A percentile compares a stretch with the other conserved stretches of the same genome.
phyloP scores from a whole-genome alignment of 2,888 invertebrate genomes.

The Limnephilus rhombicus region DNA sequence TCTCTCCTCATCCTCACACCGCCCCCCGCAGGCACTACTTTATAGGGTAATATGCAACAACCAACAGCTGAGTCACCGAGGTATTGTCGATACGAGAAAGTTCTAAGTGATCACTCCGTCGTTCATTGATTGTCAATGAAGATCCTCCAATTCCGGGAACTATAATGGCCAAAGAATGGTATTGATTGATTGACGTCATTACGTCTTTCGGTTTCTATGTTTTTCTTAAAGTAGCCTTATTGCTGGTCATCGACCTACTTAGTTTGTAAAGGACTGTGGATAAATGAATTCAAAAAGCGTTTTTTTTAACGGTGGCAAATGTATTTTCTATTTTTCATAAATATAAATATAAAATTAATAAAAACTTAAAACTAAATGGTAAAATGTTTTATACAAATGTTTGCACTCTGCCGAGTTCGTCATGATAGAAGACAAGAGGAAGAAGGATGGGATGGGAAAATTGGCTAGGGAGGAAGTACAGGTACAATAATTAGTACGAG shows the following conservation, averaged over 20 bases:
- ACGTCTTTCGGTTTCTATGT: not conserved
- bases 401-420: slow-evolving; percentile 54
- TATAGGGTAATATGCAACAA: slow-evolving; percentile 10
- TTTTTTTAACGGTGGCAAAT: slow-evolving; percentile 69
- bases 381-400: slow-evolving; percentile 67
- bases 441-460: slow-evolving; percentile 22
- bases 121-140: not conserved
- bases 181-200: not conserved
- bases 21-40: not conserved
- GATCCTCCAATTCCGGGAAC: not conserved
- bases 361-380: slow-evolving; percentile 72
- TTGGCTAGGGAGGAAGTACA: slow-evolving; percentile 40
- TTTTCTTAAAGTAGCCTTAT: not conserved
- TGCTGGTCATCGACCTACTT: not conserved
- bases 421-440: slow-evolving; percentile 63
- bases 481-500: not conserved
- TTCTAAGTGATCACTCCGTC: not conserved
- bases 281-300: not conserved
- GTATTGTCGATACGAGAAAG: slow-evolving; percentile 14
- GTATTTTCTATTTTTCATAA: slow-evolving; percentile 77
- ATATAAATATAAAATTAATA: slow-evolving; percentile 74
- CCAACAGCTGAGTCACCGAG: not conserved
- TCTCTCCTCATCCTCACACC: slow-evolving; percentile 4
- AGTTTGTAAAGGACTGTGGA: not conserved
- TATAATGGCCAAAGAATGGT: not conserved